phyloP scores from a whole-genome alignment of 1,140 invertebrate species.

The Saccostrea echinata region DNA sequence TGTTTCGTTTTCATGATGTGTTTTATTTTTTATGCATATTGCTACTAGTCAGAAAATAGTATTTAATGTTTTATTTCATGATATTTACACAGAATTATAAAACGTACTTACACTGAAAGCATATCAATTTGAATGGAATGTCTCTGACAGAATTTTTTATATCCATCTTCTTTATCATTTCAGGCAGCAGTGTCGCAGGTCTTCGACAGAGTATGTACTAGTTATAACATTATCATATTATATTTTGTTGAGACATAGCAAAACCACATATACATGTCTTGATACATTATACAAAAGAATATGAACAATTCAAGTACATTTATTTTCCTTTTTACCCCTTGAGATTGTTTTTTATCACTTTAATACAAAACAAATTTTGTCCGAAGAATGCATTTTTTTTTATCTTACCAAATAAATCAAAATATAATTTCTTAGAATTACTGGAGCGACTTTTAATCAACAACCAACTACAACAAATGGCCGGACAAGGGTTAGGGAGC shows the following conservation, averaged over 20 bases:
- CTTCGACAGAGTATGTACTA: background rate
- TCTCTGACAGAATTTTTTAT: background rate
- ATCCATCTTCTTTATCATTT: background rate
- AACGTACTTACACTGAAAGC: too few species aligned
- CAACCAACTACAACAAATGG: conserved; percentile 27
- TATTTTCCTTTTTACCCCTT: background rate
- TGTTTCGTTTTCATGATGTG: too few species aligned
- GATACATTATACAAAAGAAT: background rate
- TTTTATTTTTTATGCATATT: too few species aligned
- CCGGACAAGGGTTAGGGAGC: background rate
- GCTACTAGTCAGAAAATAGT: too few species aligned
- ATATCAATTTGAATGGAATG: background rate
- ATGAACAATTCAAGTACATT: background rate
- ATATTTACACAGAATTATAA: too few species aligned
- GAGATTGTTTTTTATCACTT: background rate
- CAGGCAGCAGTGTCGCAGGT: background rate
- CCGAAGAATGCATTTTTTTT: too few species aligned
- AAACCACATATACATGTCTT: background rate
- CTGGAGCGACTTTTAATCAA: conserved; percentile 34
- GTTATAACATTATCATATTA: background rate
- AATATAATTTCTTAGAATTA: background rate
- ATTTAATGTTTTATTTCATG: too few species aligned
- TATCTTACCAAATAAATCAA: too few species aligned
- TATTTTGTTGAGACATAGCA: background rate
- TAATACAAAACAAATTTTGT: background rate